phyloP scores from a whole-genome alignment of 2,113 vertebrate genomes.

The Daphoenositta chrysoptera region DNA sequence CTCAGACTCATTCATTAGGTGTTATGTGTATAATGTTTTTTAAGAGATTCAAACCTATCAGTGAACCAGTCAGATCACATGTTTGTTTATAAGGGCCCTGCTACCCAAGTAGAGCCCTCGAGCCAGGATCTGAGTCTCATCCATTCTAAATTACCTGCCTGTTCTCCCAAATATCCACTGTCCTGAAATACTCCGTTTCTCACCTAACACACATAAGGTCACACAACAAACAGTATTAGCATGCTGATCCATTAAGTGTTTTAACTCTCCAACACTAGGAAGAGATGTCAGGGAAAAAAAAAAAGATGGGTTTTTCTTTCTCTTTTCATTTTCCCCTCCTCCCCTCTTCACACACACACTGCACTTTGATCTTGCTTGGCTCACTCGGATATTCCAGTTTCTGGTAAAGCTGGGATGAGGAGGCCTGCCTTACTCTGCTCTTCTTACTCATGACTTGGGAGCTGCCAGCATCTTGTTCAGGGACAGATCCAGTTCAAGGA shows the following conservation, averaged over 20 bases:
- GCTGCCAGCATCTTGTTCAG: not conserved
- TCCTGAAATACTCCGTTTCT: not conserved
- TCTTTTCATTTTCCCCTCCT: not conserved
- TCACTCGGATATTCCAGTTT: not conserved
- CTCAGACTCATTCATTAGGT: not conserved
- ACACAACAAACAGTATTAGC: not conserved
- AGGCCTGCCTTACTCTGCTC: not conserved
- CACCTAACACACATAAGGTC: not conserved
- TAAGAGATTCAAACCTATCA: not conserved
- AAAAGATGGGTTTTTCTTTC: not conserved
- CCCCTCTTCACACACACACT: not conserved
- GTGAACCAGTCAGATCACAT: not conserved
- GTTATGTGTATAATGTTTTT: rapidly evolving
- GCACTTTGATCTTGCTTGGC: not conserved
- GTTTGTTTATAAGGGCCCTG: not conserved
- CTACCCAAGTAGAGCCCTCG: not conserved
- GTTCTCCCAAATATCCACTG: not conserved
- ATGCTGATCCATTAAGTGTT: not conserved
- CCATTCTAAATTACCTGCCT: rapidly evolving
- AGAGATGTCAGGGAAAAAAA: not conserved
- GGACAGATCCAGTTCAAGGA: not conserved
- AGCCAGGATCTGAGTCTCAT: not conserved
- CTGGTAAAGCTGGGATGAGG: not conserved
- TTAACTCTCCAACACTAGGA: not conserved
- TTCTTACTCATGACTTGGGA: not conserved